Evolutionary conservation across 2,888 invertebrate genomes (phyloP).

Genomic region (Julus scanicus): DNA sequence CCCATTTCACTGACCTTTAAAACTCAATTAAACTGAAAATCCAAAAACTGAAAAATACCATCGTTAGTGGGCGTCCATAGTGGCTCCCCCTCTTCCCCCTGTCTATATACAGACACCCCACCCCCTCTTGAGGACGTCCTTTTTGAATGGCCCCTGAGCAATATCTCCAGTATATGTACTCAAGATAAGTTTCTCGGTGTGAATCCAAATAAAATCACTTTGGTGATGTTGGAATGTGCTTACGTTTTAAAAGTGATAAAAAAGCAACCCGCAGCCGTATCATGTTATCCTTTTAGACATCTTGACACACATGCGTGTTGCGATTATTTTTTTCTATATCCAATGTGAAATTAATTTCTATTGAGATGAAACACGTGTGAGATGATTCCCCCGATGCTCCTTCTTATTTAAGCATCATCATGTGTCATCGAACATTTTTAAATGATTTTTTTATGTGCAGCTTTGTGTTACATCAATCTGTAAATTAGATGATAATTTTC

Average conservation of each 20-base stretch:
- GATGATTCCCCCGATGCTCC: constrained; percentile 37
- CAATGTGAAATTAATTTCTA: constrained; percentile 34
- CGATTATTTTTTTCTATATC: constrained; percentile 8
- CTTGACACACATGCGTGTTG: constrained; percentile 47
- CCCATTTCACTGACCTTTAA: no score
- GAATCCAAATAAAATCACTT: constrained; percentile 2
- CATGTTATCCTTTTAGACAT: constrained; percentile 29
- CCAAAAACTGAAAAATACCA: no score
- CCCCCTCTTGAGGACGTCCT: no score
- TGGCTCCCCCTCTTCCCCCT: no score
- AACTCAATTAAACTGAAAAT: no score
- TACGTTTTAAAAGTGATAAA: neutral
- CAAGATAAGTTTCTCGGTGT: neutral
- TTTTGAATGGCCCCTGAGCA: neutral
- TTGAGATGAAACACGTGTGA: constrained; percentile 35
- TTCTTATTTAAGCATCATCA: constrained; percentile 4
- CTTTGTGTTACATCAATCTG: neutral
- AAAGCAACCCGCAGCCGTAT: neutral
- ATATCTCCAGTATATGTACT: neutral
- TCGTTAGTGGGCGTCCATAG: no score
- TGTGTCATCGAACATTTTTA: constrained; percentile 31
- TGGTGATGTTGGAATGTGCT: constrained; percentile 14
- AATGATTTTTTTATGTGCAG: neutral
- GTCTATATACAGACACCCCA: no score
- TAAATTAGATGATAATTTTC: constrained; percentile 10